Conservation (phyloP, 1,140 invertebrate genomes). For the Achatina immaculata region DNA sequence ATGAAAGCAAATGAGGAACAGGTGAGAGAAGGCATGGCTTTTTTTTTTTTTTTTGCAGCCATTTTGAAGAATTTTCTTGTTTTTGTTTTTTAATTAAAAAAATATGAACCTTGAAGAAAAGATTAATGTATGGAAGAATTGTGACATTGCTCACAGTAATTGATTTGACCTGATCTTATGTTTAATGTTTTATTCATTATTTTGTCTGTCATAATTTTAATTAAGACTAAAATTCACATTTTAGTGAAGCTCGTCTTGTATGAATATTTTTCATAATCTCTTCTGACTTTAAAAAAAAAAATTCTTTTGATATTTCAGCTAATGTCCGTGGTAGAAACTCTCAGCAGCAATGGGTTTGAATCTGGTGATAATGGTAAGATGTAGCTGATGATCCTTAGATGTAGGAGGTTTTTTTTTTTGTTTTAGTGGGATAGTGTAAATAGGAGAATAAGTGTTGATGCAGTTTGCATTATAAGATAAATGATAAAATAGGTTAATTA, state of each 20-base stretch:
- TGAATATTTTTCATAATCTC: no score
- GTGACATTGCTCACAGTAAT: not conserved
- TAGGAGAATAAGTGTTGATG: no score
- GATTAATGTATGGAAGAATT: no score
- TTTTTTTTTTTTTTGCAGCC: not conserved
- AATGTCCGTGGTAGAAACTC: not conserved
- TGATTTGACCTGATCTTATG: not conserved
- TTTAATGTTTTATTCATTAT: not conserved
- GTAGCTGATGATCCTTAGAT: no score
- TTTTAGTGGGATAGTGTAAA: no score
- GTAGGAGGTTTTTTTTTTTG: no score
- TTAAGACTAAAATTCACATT: no score
- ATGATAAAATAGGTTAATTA: no score
- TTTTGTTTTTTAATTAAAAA: not conserved
- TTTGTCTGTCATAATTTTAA: no score
- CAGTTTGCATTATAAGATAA: no score
- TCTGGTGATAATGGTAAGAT: not conserved
- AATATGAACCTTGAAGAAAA: not conserved
- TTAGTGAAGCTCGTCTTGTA: no score
- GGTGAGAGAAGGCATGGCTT: not conserved
- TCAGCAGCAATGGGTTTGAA: not conserved
- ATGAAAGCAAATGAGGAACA: constrained; percentile 30
- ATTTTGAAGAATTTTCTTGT: not conserved
- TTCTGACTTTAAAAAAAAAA: no score
- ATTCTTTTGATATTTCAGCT: not conserved